Evolutionary conservation across 2,888 invertebrate species (phyloP).

Genomic region (Cinara cedri): DNA sequence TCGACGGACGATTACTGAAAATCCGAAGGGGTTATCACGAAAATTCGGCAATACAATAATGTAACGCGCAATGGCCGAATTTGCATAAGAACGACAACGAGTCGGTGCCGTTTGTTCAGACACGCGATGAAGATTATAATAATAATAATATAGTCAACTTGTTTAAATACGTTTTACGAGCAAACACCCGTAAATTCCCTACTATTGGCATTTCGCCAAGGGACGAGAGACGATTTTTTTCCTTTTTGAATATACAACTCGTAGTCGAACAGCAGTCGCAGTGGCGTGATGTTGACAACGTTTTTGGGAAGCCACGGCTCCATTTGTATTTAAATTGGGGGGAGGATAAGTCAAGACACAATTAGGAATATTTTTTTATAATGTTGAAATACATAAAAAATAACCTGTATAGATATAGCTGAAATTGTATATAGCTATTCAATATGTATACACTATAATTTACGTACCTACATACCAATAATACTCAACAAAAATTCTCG

Average conservation of each 20-base stretch:
- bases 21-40: constrained; percentile 11
- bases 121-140: background rate
- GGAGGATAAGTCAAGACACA: no score
- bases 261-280: no score
- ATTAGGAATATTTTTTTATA: no score
- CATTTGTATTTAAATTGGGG: background rate
- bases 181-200: background rate
- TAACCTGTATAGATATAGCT: no score
- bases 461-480: no score
- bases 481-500: no score
- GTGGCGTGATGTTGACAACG: background rate
- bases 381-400: no score
- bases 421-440: no score
- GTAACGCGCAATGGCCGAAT: constrained; percentile 16
- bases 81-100: constrained; percentile 9
- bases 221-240: background rate
- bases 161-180: constrained; percentile 1
- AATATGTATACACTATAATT: no score
- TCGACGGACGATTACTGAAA: constrained; percentile 3
- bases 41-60: background rate
- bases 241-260: no score
- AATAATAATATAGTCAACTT: background rate
- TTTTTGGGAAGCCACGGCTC: background rate
- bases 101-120: constrained; percentile 5
- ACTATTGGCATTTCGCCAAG: background rate